Conservation (phyloP, 1,140 invertebrate genomes). For the Saxidomus purpurata region DNA sequence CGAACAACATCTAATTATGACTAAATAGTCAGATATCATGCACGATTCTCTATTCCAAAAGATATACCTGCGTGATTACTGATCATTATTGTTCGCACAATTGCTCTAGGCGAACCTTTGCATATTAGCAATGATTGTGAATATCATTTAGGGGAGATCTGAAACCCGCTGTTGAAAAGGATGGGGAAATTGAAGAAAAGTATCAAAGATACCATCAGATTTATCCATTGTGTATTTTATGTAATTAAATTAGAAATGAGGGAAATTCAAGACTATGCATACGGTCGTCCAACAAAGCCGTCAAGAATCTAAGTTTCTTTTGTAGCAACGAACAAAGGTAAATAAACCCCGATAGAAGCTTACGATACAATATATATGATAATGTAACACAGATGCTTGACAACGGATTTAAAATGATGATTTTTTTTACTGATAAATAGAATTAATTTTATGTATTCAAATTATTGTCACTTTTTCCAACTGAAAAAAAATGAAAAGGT, state of each 20-base stretch:
- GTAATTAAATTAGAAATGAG: constrained; percentile 62
- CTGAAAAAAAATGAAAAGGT: too few species aligned
- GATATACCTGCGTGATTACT: constrained; percentile 61
- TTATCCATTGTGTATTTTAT: constrained; percentile 47
- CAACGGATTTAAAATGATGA: too few species aligned
- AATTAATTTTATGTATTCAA: too few species aligned
- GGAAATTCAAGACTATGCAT: constrained; percentile 27
- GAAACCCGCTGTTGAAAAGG: constrained; percentile 45
- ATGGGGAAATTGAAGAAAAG: constrained; percentile 62
- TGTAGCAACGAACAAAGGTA: not conserved
- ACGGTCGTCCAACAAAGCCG: not conserved
- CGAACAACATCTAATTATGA: constrained; percentile 64
- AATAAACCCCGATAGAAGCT: not conserved
- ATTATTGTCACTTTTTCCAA: too few species aligned
- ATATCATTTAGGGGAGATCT: constrained; percentile 28
- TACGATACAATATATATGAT: too few species aligned
- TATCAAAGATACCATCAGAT: constrained; percentile 51
- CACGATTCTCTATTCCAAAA: constrained; percentile 28
- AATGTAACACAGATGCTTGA: too few species aligned
- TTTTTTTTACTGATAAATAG: too few species aligned
- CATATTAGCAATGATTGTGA: constrained; percentile 43
- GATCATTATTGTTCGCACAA: constrained; percentile 50
- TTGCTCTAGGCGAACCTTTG: constrained; percentile 5
- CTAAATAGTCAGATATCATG: constrained; percentile 62
- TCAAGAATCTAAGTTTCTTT: constrained; percentile 20